Percentiles rank a stretch among this genome's conserved stretches.
These are phyloP conservation scores for Heliothis peltigera DNA, from an alignment of 2,888 invertebrate species.

Conservation along the genomic window DNA sequence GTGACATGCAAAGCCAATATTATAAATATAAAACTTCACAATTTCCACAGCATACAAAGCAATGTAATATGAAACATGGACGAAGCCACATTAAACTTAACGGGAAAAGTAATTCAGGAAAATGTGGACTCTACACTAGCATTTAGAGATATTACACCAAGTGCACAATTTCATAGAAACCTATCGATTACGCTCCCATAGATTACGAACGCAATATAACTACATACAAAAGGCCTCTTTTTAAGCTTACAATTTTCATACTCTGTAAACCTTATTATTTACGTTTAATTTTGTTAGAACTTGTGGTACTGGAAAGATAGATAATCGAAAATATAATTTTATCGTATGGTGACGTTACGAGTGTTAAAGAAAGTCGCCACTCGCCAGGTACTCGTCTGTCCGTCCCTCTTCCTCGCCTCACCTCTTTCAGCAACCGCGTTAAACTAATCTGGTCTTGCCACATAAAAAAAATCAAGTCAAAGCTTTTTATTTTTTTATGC, in stretches of 20 bases:
- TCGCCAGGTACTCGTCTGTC: neutral
- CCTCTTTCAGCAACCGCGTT: neutral
- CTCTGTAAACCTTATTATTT: neutral
- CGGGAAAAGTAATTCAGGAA: neutral
- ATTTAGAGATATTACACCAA: slow-evolving; percentile 9
- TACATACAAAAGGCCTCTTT: slow-evolving; percentile 32
- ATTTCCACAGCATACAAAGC: neutral
- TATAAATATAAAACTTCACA: neutral
- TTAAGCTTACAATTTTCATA: neutral
- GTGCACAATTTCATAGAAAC: slow-evolving; percentile 14
- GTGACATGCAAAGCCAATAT: neutral
- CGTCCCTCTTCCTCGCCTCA: slow-evolving; percentile 3
- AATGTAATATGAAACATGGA: too few relatives aligned
- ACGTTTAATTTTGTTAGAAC: slow-evolving; percentile 15
- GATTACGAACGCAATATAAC: slow-evolving; percentile 13
- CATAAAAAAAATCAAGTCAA: neutral
- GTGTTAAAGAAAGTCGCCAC: neutral
- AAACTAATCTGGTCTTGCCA: neutral
- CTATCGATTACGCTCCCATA: slow-evolving; percentile 13
- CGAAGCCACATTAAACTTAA: neutral
- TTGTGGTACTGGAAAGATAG: neutral
- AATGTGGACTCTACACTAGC: slow-evolving; percentile 9
- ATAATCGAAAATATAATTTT: neutral
- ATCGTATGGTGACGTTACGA: too few relatives aligned
- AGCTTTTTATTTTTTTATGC: too few relatives aligned